Evolutionary conservation across 2,888 invertebrate genomes (phyloP).

Genomic region (Anorthoa munda): DNA sequence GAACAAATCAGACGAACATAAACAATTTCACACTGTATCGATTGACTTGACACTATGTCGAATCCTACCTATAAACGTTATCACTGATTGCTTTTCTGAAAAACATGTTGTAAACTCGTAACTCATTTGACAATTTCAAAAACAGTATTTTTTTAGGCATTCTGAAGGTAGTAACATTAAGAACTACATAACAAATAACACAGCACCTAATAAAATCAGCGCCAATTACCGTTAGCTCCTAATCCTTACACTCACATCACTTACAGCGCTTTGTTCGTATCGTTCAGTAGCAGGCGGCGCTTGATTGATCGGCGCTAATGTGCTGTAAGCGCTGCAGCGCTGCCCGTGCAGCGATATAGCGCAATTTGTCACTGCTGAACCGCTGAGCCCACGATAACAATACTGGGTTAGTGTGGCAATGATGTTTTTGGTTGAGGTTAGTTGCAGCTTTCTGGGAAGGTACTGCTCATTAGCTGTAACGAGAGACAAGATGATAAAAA

Average conservation of each 20-base stretch:
- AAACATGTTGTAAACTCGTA: background rate
- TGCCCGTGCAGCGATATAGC: constrained; percentile 14
- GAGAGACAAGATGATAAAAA: background rate
- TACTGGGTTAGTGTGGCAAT: constrained; percentile 46
- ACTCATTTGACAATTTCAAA: background rate
- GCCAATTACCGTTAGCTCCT: constrained; percentile 32
- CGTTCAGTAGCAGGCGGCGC: constrained; percentile 72
- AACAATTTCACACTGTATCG: background rate
- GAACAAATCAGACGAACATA: background rate
- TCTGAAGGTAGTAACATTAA: too few species aligned
- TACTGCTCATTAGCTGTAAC: constrained; percentile 16
- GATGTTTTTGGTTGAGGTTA: constrained; percentile 1
- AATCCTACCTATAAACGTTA: background rate
- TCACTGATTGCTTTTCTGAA: background rate
- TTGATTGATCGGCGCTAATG: constrained; percentile 79
- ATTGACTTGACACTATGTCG: background rate
- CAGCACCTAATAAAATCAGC: constrained; percentile 33
- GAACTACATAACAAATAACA: constrained; percentile 1
- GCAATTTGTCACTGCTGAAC: constrained; percentile 49
- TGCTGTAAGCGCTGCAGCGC: constrained; percentile 30
- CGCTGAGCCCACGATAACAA: constrained; percentile 26
- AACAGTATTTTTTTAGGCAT: too few species aligned
- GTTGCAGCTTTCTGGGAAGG: constrained; percentile 1
- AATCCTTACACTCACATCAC: constrained; percentile 4
- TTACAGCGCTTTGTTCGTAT: constrained; percentile 46